These are phyloP conservation scores for Euwallacea fornicatus DNA, from an alignment of 1,140 invertebrate species.

Conservation along the genomic window DNA sequence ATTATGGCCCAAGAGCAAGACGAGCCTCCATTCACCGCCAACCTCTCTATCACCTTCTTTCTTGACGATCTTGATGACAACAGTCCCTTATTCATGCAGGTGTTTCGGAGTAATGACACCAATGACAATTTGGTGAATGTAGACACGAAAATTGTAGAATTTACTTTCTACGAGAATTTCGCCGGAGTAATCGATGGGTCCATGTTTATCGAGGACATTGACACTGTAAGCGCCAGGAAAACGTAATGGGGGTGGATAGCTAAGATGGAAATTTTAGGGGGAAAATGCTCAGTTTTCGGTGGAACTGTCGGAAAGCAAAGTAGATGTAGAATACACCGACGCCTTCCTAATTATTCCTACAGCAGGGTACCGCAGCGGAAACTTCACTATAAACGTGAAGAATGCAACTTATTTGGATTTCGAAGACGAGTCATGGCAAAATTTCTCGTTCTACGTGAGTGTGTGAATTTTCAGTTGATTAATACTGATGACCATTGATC, in stretches of 20 bases:
- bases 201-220: slow-evolving; percentile 57
- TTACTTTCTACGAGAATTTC: slow-evolving; percentile 39
- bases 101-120: slow-evolving; percentile 2
- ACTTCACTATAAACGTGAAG: slow-evolving; percentile 58
- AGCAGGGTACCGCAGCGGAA: slow-evolving; percentile 58
- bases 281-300: slow-evolving; percentile 60
- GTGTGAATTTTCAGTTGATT: neutral
- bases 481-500: neutral
- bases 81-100: slow-evolving; percentile 46
- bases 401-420: slow-evolving; percentile 59
- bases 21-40: slow-evolving; percentile 51
- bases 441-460: slow-evolving; percentile 52
- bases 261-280: slow-evolving; percentile 51
- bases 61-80: slow-evolving; percentile 62
- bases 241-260: neutral
- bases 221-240: slow-evolving; percentile 55
- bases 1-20: slow-evolving; percentile 59
- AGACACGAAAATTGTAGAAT: slow-evolving; percentile 47
- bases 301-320: slow-evolving; percentile 49
- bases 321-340: slow-evolving; percentile 43
- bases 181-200: slow-evolving; percentile 25
- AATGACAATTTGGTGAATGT: slow-evolving; percentile 49
- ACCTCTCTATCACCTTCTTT: slow-evolving; percentile 55
- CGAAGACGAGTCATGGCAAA: slow-evolving; percentile 55
- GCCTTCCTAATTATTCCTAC: slow-evolving; percentile 60